A percentile compares a stretch with the other conserved stretches of the same genome.
phyloP scores from a whole-genome alignment of 2,113 vertebrate genomes.

The Chionis minor region DNA sequence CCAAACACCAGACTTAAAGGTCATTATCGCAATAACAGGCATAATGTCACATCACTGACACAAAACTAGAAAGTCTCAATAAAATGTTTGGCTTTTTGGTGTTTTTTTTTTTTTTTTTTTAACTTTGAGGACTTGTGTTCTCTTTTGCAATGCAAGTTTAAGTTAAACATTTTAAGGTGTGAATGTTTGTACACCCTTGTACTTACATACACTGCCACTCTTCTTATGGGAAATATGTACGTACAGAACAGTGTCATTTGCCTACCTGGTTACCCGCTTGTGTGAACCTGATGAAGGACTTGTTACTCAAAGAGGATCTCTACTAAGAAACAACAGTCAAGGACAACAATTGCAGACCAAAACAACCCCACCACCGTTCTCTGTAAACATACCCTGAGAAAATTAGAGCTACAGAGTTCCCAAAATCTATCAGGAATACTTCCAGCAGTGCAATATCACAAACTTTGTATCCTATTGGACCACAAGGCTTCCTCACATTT shows the following conservation, averaged over 20 bases:
- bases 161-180: not conserved
- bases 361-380: not conserved
- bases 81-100: not conserved
- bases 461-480: constrained; percentile 67
- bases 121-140: not conserved
- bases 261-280: not conserved
- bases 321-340: not conserved
- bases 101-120: too few relatives aligned
- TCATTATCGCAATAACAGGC: not conserved
- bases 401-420: constrained; percentile 73
- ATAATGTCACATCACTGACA: not conserved
- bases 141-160: not conserved
- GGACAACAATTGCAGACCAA: not conserved
- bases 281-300: not conserved
- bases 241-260: not conserved
- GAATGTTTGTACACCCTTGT: not conserved
- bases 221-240: fast-evolving
- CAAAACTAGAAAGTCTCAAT: not conserved
- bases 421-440: constrained; percentile 84
- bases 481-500: constrained; percentile 44
- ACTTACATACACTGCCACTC: not conserved
- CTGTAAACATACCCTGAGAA: constrained; percentile 74
- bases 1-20: not conserved
- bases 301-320: not conserved
- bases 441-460: constrained; percentile 71